These are phyloP conservation scores for Cloeon dipterum DNA, from an alignment of 2,888 invertebrate genomes.

Conservation along the genomic window DNA sequence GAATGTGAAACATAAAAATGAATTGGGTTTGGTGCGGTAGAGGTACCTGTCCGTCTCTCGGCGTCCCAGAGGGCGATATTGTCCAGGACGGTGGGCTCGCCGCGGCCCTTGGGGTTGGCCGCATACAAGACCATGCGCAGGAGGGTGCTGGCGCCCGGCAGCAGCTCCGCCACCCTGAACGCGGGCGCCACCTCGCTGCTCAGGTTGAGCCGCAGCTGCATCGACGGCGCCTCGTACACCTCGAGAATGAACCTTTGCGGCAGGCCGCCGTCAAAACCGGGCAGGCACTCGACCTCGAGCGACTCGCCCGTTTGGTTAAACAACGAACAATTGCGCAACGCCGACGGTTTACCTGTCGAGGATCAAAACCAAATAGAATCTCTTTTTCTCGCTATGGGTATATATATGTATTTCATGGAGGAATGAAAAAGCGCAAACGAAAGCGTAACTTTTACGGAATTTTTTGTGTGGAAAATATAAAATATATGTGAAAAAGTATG, in stretches of 20 bases:
- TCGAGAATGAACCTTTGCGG: slow-evolving; percentile 67
- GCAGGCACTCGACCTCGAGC: slow-evolving; percentile 58
- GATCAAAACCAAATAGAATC: too few species aligned
- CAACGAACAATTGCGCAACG: slow-evolving; percentile 67
- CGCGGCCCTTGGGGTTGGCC: slow-evolving; percentile 63
- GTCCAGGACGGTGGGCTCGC: slow-evolving; percentile 57
- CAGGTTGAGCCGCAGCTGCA: slow-evolving; percentile 21
- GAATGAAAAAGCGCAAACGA: too few species aligned
- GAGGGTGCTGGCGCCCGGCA: slow-evolving; percentile 9
- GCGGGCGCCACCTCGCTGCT: slow-evolving; percentile 6
- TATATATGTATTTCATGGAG: too few species aligned
- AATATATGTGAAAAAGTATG: too few species aligned
- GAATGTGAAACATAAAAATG: too few species aligned
- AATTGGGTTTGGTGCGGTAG: too few species aligned
- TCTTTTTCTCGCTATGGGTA: too few species aligned
- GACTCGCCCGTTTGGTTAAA: slow-evolving; percentile 27
- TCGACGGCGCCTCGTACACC: slow-evolving; percentile 52
- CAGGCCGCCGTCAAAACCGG: slow-evolving; percentile 70
- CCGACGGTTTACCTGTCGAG: slow-evolving; percentile 28
- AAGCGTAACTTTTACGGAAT: too few species aligned
- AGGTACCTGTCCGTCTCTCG: slow-evolving; percentile 62
- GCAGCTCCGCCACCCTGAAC: slow-evolving; percentile 11
- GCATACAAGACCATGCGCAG: slow-evolving; percentile 61
- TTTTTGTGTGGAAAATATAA: too few species aligned
- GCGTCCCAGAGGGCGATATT: slow-evolving; percentile 73